Evolutionary conservation across 2,888 invertebrate genomes (phyloP).

Genomic region (Philaethria dido): DNA sequence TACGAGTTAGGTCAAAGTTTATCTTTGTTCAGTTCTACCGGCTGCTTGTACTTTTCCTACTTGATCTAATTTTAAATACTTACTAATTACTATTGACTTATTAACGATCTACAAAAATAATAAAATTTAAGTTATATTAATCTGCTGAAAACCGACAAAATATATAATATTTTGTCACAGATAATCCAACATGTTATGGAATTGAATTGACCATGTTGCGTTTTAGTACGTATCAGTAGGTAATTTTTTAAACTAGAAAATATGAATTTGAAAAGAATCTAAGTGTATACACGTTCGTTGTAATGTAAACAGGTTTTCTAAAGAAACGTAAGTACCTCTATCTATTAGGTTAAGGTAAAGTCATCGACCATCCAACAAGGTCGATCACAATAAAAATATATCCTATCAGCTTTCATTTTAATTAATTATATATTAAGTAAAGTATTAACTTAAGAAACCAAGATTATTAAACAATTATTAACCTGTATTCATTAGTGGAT

Average conservation of each 20-base stretch:
- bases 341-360: conserved; percentile 38
- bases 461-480: conserved; percentile 7
- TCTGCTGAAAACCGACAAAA: too few species aligned
- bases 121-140: too few species aligned
- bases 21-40: conserved; percentile 55
- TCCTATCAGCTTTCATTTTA: not conserved
- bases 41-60: conserved; percentile 71
- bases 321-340: conserved; percentile 20
- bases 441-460: not conserved
- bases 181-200: too few species aligned
- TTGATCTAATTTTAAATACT: conserved; percentile 68
- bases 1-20: conserved; percentile 60
- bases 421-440: not conserved
- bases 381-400: conserved; percentile 8
- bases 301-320: conserved; percentile 36
- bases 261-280: conserved; percentile 21
- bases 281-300: conserved; percentile 22
- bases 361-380: conserved; percentile 36
- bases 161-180: too few species aligned
- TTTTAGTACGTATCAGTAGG: not conserved
- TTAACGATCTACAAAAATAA: too few species aligned
- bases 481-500: conserved; percentile 18
- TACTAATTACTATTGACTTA: conserved; percentile 49
- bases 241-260: not conserved
- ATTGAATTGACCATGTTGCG: not conserved